These are phyloP conservation scores for Pterocles orientalis DNA, from an alignment of 2,113 vertebrate genomes.

Conservation along the genomic window DNA sequence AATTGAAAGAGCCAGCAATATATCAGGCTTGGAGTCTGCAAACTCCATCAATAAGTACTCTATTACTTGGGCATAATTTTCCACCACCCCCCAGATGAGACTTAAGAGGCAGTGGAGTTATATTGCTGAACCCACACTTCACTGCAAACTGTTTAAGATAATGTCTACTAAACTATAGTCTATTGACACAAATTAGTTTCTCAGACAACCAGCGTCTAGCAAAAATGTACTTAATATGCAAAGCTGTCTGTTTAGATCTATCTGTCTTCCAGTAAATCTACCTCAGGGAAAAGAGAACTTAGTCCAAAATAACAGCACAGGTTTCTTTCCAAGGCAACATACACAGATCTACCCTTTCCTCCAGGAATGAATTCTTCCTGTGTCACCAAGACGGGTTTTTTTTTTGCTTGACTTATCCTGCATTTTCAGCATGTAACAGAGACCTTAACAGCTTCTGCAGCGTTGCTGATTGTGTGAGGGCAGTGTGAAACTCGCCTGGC, in stretches of 20 bases:
- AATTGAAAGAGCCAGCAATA: constrained; percentile 63
- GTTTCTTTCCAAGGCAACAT: neutral
- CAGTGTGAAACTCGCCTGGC: neutral
- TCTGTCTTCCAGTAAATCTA: constrained; percentile 23
- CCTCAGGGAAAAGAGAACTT: constrained; percentile 7
- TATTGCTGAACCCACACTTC: constrained; percentile 32
- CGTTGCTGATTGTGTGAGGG: neutral
- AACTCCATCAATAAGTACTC: constrained; percentile 45
- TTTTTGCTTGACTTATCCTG: neutral
- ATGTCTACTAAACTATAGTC: constrained; percentile 11
- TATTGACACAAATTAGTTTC: constrained; percentile 54
- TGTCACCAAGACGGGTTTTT: neutral
- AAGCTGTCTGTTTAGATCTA: constrained; percentile 56
- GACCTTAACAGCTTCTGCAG: constrained; percentile 21
- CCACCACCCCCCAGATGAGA: neutral
- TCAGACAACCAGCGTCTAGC: neutral
- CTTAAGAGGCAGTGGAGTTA: neutral
- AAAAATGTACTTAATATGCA: constrained; percentile 57
- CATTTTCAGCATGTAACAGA: neutral
- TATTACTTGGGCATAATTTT: constrained; percentile 52
- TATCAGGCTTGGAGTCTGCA: constrained; percentile 40
- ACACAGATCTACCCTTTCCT: neutral
- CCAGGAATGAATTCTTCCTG: neutral
- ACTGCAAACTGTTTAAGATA: constrained; percentile 10
- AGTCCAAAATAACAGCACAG: neutral